Evolutionary conservation across 2,797 vertebrate species (phyloP), one percentile per base, ranked within the genome.

Genomic region (Numenius phaeopus): DNA sequence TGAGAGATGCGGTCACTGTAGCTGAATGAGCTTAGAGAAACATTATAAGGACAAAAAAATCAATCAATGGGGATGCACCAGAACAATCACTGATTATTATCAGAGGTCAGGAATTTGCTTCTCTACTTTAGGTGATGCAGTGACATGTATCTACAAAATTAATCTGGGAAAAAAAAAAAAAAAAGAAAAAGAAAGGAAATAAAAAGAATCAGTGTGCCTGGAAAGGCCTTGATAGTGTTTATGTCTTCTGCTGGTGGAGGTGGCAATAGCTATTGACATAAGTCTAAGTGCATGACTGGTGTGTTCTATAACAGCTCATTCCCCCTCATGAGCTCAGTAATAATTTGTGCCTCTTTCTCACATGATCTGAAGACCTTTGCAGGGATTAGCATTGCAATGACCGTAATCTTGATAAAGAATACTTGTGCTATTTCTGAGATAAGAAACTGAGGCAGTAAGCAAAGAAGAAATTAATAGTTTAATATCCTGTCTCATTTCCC

Each of bases 401-500:
- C 49, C 6, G 5, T 11, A 65, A 82, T 90, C 83, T 80, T 64
- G 80, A 93, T 93, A 61, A 39, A 66, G 66, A 76, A 18, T 32
- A 13, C 21, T 91, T 62, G 52, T 84, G 67, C 64, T 94, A 2
- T 27, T 71, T 70, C 84, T 52, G 69, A 83, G 87, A 83, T 87
- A 95, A 92, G 90, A 95, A 96, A 94, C 85, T 93, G 94, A 94
- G 94, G 93, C 73, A 72, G 65, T 0, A 18, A 79, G 40, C 29
- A 44, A 49, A 64, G 87, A 29, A 69, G 22, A 93, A 83, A 91
- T 86, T 90, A 88, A 88, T 87, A 24, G 86, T 87, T 96, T 94
- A 91, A 97, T 95, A 96, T 97, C 94, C 90, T 95, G 77, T 55
- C 75, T 84, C 59, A 24, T 82, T 84, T 97, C 70, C 81, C 85